phyloP scores from a whole-genome alignment of 2,888 invertebrate genomes.

The Morinoia aosen region DNA sequence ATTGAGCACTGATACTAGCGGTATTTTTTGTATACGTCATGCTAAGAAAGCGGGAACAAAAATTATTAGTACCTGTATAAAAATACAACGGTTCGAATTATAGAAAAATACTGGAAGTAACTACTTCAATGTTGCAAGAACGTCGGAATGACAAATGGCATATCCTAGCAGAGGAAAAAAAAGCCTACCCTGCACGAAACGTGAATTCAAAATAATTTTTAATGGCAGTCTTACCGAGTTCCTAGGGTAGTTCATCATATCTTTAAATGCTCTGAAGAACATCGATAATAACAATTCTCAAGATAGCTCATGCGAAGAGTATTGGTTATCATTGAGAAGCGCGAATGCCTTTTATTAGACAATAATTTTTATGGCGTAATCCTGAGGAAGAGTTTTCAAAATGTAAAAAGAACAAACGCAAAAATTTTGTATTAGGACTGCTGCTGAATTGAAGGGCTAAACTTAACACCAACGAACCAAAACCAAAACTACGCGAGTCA shows the following conservation, averaged over 20 bases:
- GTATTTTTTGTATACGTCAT: background rate
- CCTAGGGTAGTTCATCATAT: too few species aligned
- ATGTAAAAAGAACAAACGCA: too few species aligned
- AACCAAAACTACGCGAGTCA: background rate
- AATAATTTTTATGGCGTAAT: too few species aligned
- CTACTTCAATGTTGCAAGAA: background rate
- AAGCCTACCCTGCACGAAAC: background rate
- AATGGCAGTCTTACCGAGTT: background rate
- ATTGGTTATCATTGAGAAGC: too few species aligned
- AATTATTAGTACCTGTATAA: background rate
- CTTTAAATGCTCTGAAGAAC: too few species aligned
- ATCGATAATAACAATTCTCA: too few species aligned
- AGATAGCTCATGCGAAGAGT: too few species aligned
- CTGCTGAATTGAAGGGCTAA: too few species aligned
- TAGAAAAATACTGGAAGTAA: background rate
- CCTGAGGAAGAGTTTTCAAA: too few species aligned
- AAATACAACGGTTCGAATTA: background rate
- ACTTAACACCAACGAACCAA: background rate
- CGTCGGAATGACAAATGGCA: background rate
- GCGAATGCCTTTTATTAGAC: too few species aligned
- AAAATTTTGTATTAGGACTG: too few species aligned
- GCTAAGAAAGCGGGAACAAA: background rate
- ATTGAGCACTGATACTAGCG: slow-evolving; percentile 27
- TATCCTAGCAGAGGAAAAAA: background rate
- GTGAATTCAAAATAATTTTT: background rate